Base-by-base conservation (phyloP, 2,797 vertebrate species). In the Propithecus deckenii region DNA sequence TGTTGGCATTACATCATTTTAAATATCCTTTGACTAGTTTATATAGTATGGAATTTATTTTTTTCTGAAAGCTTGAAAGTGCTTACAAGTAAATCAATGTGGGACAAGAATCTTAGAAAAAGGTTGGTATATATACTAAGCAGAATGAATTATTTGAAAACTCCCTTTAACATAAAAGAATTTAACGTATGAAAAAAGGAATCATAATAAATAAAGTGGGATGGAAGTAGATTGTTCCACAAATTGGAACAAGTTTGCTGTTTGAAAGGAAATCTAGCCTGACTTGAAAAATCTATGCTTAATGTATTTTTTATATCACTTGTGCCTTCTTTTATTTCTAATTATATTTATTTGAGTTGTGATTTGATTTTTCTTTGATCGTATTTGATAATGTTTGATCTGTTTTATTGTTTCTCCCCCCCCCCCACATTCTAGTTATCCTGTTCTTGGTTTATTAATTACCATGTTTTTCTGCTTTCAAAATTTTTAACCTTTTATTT, bases 131-230 rank as follows among this genome's bases (percentile, higher is more conserved):
- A 50, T n/a, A 32, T 23, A 52, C 4, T 72, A 38, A 63, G 80
- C 7, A 74, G 80, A 95, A 71, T 63, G 71, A 90, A 52, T 94
- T 22, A 87, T n/a, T 74, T 90, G 43, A 63, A 87, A 91, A 67
- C 14, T 75, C 0, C 14, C 14, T 52, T 25, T 75, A 20, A 61
- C 76, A 59, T 23, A 63, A 80, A 89, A 74, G 3, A 79, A 85
- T 46, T 86, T 63, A 72, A 89, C 63, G 22, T 23, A 23, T 32
- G 22, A 55, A 80, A 79, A 79, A 63, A 69, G 6, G 20, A 52
- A 75, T 32, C 74, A 69, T 23, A 17, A 52, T 74, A 55, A 85
- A 35, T 71, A 12, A 5, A 63, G 25, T 81, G 3, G 55, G 12
- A 25, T 85, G 7, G 28, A 86, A 22, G 9, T n/a, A 46, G 0